phyloP scores from a whole-genome alignment of 1,140 invertebrate genomes.

The Drosophila oshimai region DNA sequence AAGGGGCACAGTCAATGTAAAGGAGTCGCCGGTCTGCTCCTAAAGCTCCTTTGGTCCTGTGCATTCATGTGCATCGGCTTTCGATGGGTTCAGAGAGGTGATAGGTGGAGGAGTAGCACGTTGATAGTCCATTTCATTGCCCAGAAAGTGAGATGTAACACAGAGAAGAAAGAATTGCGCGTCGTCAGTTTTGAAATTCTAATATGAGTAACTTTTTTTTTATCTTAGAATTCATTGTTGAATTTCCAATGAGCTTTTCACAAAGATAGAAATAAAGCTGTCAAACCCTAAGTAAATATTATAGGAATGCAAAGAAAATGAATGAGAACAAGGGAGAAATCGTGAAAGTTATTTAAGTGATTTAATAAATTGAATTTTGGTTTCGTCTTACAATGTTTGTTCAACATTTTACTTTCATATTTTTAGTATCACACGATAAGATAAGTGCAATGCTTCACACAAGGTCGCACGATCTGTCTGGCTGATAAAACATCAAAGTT shows the following conservation, averaged over 20 bases:
- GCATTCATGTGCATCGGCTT: slow-evolving; percentile 58
- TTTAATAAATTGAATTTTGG: not conserved
- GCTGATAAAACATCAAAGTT: not conserved
- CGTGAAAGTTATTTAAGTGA: not conserved
- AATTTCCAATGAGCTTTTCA: not conserved
- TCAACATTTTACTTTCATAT: not conserved
- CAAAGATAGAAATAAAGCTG: not conserved
- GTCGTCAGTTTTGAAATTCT: slow-evolving; percentile 9
- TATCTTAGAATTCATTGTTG: not conserved
- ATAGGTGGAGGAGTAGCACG: not conserved
- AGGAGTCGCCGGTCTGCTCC: slow-evolving; percentile 13
- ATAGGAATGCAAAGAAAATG: no score
- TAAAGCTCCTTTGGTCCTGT: slow-evolving; percentile 9
- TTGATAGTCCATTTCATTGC: slow-evolving; percentile 28
- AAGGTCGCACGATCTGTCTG: not conserved
- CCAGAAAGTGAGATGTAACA: slow-evolving; percentile 14
- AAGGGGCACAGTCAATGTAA: slow-evolving; percentile 46
- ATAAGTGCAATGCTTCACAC: not conserved
- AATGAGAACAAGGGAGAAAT: not conserved
- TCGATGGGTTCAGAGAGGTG: slow-evolving; percentile 25
- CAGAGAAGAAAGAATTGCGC: not conserved
- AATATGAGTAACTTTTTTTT: slow-evolving; percentile 1
- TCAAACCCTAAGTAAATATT: not conserved
- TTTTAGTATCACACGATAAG: not conserved
- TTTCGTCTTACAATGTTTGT: no score